These are phyloP conservation scores for Phenganax stokvisi DNA, from an alignment of 92 coral and sea anemone genomes.

Conservation along the genomic window DNA sequence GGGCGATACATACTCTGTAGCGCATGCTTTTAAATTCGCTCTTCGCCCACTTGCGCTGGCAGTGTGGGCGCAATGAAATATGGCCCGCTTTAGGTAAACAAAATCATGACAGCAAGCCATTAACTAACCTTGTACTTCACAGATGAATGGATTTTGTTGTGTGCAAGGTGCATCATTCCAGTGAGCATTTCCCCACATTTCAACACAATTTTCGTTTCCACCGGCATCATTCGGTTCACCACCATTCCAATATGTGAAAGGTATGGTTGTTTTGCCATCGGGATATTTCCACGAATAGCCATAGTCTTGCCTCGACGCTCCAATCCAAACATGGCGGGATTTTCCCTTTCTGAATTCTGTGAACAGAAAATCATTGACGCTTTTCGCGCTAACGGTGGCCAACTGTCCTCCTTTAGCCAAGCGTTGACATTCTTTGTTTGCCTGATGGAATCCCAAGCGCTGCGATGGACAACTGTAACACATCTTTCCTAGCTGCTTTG, in stretches of 20 bases:
- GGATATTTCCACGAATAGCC: neutral
- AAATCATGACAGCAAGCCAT: no score
- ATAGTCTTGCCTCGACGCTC: neutral
- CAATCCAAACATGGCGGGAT: constrained; percentile 5
- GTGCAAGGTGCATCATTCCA: constrained; percentile 39
- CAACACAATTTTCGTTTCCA: constrained; percentile 34
- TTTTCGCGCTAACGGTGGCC: neutral
- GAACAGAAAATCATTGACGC: neutral
- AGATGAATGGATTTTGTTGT: constrained; percentile 21
- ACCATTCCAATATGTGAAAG: neutral
- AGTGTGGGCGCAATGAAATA: no score
- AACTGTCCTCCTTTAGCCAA: neutral
- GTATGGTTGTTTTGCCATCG: neutral
- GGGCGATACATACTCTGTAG: no score
- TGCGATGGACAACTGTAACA: neutral
- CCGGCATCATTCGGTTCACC: constrained; percentile 7
- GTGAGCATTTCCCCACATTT: constrained; percentile 5
- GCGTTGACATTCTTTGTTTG: neutral
- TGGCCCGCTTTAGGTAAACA: no score
- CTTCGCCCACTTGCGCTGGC: no score
- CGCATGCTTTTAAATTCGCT: no score
- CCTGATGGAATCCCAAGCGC: neutral
- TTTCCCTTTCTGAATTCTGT: no score
- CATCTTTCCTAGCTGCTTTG: neutral
- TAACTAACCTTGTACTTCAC: constrained; percentile 7